Base-by-base conservation (phyloP, 2,888 invertebrate genomes). In the Tenthredo amoena region DNA sequence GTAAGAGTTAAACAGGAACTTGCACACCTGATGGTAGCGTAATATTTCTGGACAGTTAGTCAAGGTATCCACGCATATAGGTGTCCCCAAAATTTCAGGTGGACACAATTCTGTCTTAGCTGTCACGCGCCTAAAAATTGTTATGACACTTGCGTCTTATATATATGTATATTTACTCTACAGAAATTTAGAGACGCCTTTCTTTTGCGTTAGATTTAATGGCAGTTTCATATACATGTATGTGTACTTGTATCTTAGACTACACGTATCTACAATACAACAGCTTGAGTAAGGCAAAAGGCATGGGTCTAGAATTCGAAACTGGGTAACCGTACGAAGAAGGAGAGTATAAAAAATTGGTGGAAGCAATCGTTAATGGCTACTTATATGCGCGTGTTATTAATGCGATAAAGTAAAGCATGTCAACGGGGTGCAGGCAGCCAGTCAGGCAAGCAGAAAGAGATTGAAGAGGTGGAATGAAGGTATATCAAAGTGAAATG, bases 321-420 rank as follows among this genome's bases (percentile, higher is more conserved):
- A 34, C 68, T 34, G 4, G 15, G 68, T 6, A 68, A 43, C 43
- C 40, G 10, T 43, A 26, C 50, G 50, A 18, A 34, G 1, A 26
- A 34, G 15, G 31, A 18, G 15, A 15, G 55, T 9, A 34, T 81
- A 40, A 81, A 15, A 62, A 81, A 58, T 81, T 21, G 81, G 77
- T 34, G 10, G 77, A 81, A 62, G 37, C 58, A 21, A 81, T 81
- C 81, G 81, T 18, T 81, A 81, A 81, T 81, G 81, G 81, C 62
- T 62, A 81, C 81, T 81, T 81, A 62, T 81, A 62, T 37, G 62
- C 58, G 10, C 15, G 55, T 6, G 79, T 79, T 79, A 79, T 79
- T 79, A 58, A 79, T 79, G 79, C 81, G 81, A 58, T 62, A 40
- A 81, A 81, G 62, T 81, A 62, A 81, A 37, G 37, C 81, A 81